Evolutionary conservation across 2,113 vertebrate genomes (phyloP), one percentile per base, ranked within the genome.

Genomic region (Pterocles gutturalis): DNA sequence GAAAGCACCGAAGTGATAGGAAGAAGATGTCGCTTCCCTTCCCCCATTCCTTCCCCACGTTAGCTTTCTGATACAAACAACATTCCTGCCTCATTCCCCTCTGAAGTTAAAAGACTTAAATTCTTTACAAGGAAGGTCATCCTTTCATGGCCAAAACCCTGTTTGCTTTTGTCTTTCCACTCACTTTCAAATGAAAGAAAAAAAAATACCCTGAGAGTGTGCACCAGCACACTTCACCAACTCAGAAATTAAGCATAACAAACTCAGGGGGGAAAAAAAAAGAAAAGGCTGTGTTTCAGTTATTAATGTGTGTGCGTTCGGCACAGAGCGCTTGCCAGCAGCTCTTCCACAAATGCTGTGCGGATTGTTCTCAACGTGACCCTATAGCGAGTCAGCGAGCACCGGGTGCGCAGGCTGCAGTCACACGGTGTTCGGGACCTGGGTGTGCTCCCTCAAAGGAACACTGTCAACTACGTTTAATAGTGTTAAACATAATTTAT

Each of bases 61-160:
- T 97, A 95, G 87, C 88, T 94, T 95, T 98, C 96, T 96, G 96
- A 97, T 97, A 95, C 96, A 96, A 87, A 97, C 96, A 96, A 92
- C 97, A 97, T 98, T 97, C 94, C 94, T 96, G 95, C 87, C 87
- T 98, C 94, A 61, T 95, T 96, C 97, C 89, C 87, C 95, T 97
- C 97, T 90, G 78, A 97, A 98, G 97, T 96, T 90, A 88, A 97
- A 98, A 98, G 94, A 97, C 96, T 98, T 94, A 97, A 98, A 98
- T 98, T 98, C 98, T 98, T 98, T 97, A 91, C 96, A 96, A 97
- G 95, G 96, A 98, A 98, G 98, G 98, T 98, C 98, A 98, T 98
- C 96, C 94, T 95, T 98, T 97, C 75, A 29, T 95, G 97, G 98
- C 98, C 97, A 98, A 97, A 98, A 92, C 95, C 84, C 96, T 98